Evolutionary conservation across 2,113 vertebrate species (phyloP), one percentile per base, ranked within the genome.

Genomic region (Petroica traversi): DNA sequence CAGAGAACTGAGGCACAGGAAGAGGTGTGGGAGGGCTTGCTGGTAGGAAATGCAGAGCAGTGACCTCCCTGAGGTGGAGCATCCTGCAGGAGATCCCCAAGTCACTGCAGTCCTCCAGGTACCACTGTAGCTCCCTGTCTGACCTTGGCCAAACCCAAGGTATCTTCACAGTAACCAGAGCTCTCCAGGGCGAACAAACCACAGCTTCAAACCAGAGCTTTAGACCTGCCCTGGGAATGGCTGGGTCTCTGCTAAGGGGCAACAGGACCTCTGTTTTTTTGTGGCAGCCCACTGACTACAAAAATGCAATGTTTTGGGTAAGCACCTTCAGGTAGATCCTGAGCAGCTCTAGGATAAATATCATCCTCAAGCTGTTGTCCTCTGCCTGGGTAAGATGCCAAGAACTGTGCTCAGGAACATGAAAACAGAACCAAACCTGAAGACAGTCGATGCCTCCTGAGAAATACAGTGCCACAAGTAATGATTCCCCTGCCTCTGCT

Each of bases 291-390:
- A 0, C 26, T 46, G 33, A 40, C 20, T 13, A 8, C 23, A 88
- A 28, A 74, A 89, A 59, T 25, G 3, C 19, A 74, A 1, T 11
- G 22, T 43, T 61, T 52, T 34, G 31, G 24, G 31, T 16, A 58
- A 28, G 13, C 13, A 25, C 8, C 5, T 29, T 43, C 54, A 17
- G 38, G 28, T 61, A 24, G 51, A 57, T n/a, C 34, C 69, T 1
- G 2, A 81, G 67, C 51, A 62, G 17, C 41, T 82, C 22, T 52
- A 19, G 33, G 18, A 14, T 59, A 22, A 71, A 54, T 8, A 17
- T 1, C 7, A 10, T 74, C 18, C 31, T 69, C 2, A 6, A n/a
- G 36, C 26, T 0, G 0, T 12, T 18, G 24, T 36, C 12, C 41
- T 62, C n/a, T 80, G 57, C 54, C 54, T 41, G 40, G 34, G 29